A percentile compares a stretch with the other conserved stretches of the same genome.
phyloP scores from a whole-genome alignment of 2,113 vertebrate genomes.

The Rhea pennata region DNA sequence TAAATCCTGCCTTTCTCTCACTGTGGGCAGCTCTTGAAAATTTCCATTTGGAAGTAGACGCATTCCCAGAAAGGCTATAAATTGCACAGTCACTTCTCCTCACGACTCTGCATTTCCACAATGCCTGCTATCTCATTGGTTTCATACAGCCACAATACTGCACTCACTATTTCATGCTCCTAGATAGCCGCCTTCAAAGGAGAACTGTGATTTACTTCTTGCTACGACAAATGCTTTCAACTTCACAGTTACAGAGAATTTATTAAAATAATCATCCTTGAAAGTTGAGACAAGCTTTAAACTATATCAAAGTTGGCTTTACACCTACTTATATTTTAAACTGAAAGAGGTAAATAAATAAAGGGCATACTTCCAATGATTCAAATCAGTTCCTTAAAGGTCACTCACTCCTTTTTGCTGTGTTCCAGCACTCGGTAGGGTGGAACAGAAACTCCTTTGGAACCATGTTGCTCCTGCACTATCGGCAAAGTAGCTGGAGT shows the following conservation, averaged over 20 bases:
- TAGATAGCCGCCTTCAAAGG: background rate
- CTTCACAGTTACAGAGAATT: background rate
- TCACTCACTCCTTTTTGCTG: slow-evolving; percentile 81
- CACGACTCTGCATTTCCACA: background rate
- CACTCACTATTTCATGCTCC: background rate
- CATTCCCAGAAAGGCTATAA: background rate
- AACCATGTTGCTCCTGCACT: slow-evolving; percentile 77
- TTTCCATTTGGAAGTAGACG: background rate
- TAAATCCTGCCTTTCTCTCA: background rate
- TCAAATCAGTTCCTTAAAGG: background rate
- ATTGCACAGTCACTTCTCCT: background rate
- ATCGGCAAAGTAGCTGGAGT: slow-evolving; percentile 79
- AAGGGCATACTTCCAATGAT: background rate
- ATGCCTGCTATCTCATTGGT: background rate
- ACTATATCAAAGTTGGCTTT: background rate
- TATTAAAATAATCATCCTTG: slow-evolving; percentile 12
- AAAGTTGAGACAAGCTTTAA: slow-evolving; percentile 19
- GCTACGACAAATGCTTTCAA: background rate
- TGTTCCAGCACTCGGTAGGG: slow-evolving; percentile 76
- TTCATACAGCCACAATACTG: background rate
- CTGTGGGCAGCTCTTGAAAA: background rate
- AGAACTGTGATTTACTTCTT: background rate
- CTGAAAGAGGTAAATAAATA: slow-evolving; percentile 42
- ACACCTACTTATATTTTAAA: slow-evolving; percentile 1
- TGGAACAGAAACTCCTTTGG: slow-evolving; percentile 39